These are phyloP conservation scores for Campylomormyrus numenius DNA, from an alignment of 2,113 vertebrate species.

Conservation along the genomic window DNA sequence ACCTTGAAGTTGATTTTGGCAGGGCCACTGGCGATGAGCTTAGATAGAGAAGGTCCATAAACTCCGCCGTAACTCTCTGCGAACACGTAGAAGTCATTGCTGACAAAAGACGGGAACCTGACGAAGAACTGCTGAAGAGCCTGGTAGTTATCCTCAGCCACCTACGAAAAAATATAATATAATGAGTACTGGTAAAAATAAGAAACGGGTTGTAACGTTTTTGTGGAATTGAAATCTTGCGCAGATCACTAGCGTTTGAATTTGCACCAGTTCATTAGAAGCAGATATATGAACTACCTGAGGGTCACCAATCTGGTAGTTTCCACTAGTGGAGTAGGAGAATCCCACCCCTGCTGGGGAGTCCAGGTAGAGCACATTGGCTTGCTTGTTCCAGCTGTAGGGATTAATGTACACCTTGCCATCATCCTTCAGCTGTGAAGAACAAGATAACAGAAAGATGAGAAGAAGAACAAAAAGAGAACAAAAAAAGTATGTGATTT, in stretches of 20 bases:
- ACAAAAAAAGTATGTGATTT: neutral
- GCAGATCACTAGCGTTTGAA: neutral
- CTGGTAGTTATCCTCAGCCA: conserved; percentile 35
- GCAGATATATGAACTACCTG: conserved; percentile 16
- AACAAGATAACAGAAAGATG: neutral
- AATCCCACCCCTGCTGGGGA: conserved; percentile 27
- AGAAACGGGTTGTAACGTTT: neutral
- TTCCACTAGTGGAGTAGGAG: conserved; percentile 24
- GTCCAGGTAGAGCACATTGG: conserved; percentile 35
- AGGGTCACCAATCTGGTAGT: conserved; percentile 28
- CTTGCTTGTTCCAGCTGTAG: conserved; percentile 29
- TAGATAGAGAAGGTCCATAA: conserved; percentile 21
- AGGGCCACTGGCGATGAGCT: conserved; percentile 20
- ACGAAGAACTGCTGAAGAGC: conserved; percentile 36
- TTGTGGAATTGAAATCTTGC: neutral
- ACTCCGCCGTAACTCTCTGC: conserved; percentile 30
- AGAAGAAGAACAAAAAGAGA: neutral
- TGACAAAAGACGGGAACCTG: conserved; percentile 35
- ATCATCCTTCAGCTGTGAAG: conserved; percentile 23
- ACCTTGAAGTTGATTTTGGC: conserved; percentile 36
- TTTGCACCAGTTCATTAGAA: neutral
- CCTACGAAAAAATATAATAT: conserved; percentile 1
- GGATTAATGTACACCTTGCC: conserved; percentile 29
- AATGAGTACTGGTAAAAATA: neutral
- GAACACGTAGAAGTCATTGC: conserved; percentile 36